A percentile compares a stretch with the other conserved stretches of the same genome.
These are phyloP conservation scores for Esperia sulphurella DNA, from an alignment of 2,888 invertebrate species.

Conservation along the genomic window DNA sequence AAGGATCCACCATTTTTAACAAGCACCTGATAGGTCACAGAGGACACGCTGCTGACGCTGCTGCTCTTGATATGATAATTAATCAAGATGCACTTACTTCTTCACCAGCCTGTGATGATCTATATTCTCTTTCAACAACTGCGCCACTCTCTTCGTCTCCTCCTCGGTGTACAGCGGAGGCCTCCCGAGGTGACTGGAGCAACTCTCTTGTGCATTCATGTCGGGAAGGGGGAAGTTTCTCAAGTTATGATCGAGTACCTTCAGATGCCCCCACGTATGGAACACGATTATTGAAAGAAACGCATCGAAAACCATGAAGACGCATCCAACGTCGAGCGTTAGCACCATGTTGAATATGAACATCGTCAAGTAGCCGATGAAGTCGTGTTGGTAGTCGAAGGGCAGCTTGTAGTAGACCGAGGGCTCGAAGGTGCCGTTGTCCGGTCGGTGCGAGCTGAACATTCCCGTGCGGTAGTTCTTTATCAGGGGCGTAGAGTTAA, in stretches of 20 bases:
- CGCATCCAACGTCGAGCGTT: conserved; percentile 6
- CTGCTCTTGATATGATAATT: too few relatives aligned
- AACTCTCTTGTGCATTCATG: not conserved
- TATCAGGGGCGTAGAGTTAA: conserved; percentile 20
- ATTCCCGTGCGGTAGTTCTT: conserved; percentile 19
- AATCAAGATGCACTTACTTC: not conserved
- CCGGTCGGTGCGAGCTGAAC: conserved; percentile 6
- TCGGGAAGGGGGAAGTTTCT: conserved; percentile 16
- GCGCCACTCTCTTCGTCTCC: not conserved
- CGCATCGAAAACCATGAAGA: conserved; percentile 24
- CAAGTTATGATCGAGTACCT: too few relatives aligned
- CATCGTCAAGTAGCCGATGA: conserved; percentile 11
- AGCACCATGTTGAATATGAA: conserved; percentile 17
- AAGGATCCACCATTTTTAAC: too few relatives aligned
- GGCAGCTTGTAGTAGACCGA: conserved; percentile 20
- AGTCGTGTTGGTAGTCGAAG: too few relatives aligned
- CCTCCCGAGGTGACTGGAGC: not conserved
- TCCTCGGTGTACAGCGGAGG: not conserved
- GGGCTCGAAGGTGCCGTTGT: conserved; percentile 17
- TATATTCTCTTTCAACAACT: not conserved
- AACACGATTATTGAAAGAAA: conserved; percentile 25
- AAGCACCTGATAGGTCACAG: too few relatives aligned
- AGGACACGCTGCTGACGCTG: too few relatives aligned
- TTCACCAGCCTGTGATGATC: not conserved
- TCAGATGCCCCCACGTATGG: conserved; percentile 30